Evolutionary conservation across 1,140 invertebrate genomes (phyloP), one percentile per base, ranked within the genome.

Genomic region (Pantala flavescens): DNA sequence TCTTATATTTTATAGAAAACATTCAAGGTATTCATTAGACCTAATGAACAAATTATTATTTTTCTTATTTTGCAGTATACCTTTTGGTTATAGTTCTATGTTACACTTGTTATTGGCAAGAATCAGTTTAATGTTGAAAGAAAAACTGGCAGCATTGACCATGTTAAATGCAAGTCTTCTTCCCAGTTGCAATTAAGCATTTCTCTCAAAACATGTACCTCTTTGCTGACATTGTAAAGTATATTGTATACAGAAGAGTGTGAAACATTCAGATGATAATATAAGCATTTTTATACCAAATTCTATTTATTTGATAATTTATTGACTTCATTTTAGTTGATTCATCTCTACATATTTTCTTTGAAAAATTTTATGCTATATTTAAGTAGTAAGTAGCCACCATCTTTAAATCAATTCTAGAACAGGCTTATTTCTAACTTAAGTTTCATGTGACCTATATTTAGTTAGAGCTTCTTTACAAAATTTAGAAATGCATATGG

Each of bases 161-260:
- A 63, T 63, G 49, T 63, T 63, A 63, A 36, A 63, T 63, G 49
- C 49, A 63, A 7, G 12, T 12, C n/a, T 63, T 63, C n/a, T 63
- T 14, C 12, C n/a, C 16, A 63, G 16, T 21, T 63, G 14, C 5
- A 19, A 63, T 63, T 63, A 21, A 63, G 28, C 28, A 63, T 63
- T 63, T 21, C 49, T 63, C 12, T 7, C n/a, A 19, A 19, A 14
- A 63, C 16, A 63, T 63, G 49, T 63, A 63, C 49, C 49, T 63
- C 49, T 63, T 63, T 21, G 16, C 49, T 21, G n/a, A 63, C 14
- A 63, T 63, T 63, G 49, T 63, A 63, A 19, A 19, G n/a, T 63
- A 63, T 63, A 63, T 63, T 63, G 49, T 63, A 63, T 63, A 63
- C n/a, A 63, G n/a, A 63, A 63, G 49, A 63, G 12, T 63, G 49